Base-by-base conservation (phyloP, 2,888 invertebrate genomes). In the Anthoptus insignis region DNA sequence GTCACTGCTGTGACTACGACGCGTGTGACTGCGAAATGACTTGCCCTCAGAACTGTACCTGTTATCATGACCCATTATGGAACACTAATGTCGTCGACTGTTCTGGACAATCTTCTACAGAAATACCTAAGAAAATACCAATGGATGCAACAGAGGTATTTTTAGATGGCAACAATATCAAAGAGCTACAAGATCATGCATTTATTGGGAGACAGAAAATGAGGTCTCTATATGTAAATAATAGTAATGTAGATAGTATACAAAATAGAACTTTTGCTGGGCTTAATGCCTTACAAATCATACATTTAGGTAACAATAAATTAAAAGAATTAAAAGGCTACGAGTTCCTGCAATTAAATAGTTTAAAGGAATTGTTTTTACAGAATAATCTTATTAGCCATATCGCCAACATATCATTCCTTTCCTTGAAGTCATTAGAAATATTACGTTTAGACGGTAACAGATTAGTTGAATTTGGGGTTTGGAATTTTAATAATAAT, bases 11-110 rank as follows among this genome's bases (percentile, higher is more conserved):
- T 89, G 98, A 98, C 84, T 99, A 98, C 84, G 98, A 98, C 83
- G 97, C 97, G 69, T 99, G 99, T 89, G 99, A 99, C 89, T 99
- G 99, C 91, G 98, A 99, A 93, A 98, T 98, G 97, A 98, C 97
- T 71, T 99, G 99, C 82, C 99, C 99, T 32, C 95, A 96, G 77
- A 98, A 98, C 80, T 99, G 99, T 93, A 96, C 97, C 75, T 99
- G 99, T 88, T 99, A 98, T 91, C 98, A 98, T 87, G 99, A 99
- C 83, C 97, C 97, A 84, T 96, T 97, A 71, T 99, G 98, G 98
- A 96, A 97, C 76, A 98, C 97, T 59, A 98, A 98, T 87, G 97
- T 98, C 45, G 98, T 98, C 52, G 98, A 98, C 85, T 98, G 98
- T 88, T 97, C 97, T 73, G 96, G 96, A 14, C 96, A 97, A 86